These are phyloP conservation scores for Elegia similella DNA, from an alignment of 2,888 invertebrate genomes.

Conservation along the genomic window DNA sequence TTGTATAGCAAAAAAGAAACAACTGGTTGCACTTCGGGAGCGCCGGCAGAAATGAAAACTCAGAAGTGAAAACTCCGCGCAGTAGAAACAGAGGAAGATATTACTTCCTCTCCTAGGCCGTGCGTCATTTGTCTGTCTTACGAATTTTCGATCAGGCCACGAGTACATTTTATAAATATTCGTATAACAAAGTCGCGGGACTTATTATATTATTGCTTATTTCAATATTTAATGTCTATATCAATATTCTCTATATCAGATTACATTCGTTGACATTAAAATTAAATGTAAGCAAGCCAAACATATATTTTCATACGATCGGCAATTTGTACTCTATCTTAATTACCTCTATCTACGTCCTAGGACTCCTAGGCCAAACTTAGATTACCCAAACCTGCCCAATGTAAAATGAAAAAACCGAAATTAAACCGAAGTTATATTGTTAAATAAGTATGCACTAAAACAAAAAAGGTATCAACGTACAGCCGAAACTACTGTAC, in stretches of 20 bases:
- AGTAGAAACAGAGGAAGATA: too few species aligned
- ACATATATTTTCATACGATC: conserved; percentile 68
- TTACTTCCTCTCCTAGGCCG: too few species aligned
- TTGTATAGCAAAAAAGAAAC: too few species aligned
- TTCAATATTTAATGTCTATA: conserved; percentile 81
- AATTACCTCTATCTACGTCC: conserved; percentile 78
- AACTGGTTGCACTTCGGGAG: too few species aligned
- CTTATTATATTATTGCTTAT: conserved; percentile 82
- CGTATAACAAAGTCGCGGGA: too few species aligned
- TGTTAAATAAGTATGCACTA: conserved; percentile 65
- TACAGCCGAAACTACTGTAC: too few species aligned
- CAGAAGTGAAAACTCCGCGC: too few species aligned
- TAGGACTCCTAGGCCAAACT: conserved; percentile 82
- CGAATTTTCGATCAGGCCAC: too few species aligned
- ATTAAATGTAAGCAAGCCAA: conserved; percentile 79
- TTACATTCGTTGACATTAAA: conserved; percentile 82
- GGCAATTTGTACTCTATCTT: conserved; percentile 81
- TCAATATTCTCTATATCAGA: conserved; percentile 80
- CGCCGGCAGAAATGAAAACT: too few species aligned
- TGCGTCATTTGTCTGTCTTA: too few species aligned
- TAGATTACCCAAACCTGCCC: conserved; percentile 82
- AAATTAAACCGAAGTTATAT: conserved; percentile 58
- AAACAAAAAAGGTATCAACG: conserved; percentile 44
- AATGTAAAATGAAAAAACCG: conserved; percentile 64
- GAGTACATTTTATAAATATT: too few species aligned